These are phyloP conservation scores for Polydrusus tereticollis DNA, from an alignment of 2,888 invertebrate genomes.

Conservation along the genomic window DNA sequence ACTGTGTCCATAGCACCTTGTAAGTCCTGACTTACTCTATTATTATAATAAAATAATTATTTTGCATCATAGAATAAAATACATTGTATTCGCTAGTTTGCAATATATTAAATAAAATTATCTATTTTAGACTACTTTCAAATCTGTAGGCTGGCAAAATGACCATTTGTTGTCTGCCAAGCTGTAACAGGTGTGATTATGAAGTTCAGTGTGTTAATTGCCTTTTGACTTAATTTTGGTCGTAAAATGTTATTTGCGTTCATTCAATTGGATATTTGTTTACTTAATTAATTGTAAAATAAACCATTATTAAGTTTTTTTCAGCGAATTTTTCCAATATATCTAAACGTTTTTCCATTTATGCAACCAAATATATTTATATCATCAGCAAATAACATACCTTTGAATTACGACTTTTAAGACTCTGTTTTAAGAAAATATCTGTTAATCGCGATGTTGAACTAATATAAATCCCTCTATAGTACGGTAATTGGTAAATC, in stretches of 20 bases:
- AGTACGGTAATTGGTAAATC: no score
- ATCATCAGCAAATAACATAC: no score
- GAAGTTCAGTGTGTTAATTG: slow-evolving; percentile 4
- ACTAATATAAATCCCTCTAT: no score
- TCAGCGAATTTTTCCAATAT: no score
- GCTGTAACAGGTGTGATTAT: slow-evolving; percentile 10
- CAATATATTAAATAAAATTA: neutral
- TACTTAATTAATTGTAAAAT: neutral
- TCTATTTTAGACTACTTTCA: slow-evolving; percentile 2
- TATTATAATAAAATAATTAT: neutral
- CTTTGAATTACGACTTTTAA: no score
- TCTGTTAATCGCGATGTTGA: no score
- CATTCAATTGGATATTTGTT: slow-evolving; percentile 10
- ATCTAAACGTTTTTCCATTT: neutral
- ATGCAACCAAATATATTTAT: no score
- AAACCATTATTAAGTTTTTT: no score
- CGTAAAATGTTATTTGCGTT: neutral
- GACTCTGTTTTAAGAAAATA: no score
- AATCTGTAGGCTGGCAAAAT: slow-evolving; percentile 2
- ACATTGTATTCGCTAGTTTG: neutral
- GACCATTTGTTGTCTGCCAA: slow-evolving; percentile 3
- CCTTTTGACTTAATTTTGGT: neutral
- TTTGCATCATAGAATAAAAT: neutral
- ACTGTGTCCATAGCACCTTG: no score
- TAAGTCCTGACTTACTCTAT: no score